phyloP scores from a whole-genome alignment of 1,140 invertebrate species.

The Aricia agestis region DNA sequence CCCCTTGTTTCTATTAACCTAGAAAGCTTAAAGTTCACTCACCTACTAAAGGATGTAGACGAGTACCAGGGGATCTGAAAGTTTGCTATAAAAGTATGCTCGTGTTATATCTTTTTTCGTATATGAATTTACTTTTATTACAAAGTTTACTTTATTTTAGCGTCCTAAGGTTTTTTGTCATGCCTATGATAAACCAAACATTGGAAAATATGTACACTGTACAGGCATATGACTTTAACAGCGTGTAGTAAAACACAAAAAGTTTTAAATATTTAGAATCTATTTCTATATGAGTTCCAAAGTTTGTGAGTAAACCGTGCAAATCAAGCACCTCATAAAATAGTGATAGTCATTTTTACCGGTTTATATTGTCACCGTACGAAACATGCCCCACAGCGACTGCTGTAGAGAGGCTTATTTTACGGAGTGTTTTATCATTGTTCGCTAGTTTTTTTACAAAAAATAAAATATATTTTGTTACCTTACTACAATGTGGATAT shows the following conservation, averaged over 20 bases:
- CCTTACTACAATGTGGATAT: too few relatives aligned
- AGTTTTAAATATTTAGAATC: not conserved
- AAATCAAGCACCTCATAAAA: constrained; percentile 3
- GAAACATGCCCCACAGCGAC: constrained; percentile 1
- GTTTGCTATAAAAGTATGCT: constrained; percentile 16
- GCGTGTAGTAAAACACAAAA: too few relatives aligned
- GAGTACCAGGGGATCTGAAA: constrained; percentile 25
- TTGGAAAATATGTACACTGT: too few relatives aligned
- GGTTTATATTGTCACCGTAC: not conserved
- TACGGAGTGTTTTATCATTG: not conserved
- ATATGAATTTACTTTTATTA: constrained; percentile 7
- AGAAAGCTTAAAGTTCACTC: constrained; percentile 43
- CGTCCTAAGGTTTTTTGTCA: too few relatives aligned
- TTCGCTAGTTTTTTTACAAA: not conserved
- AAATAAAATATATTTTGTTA: too few relatives aligned
- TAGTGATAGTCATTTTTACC: not conserved
- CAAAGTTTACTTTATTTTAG: not conserved
- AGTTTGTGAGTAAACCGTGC: not conserved
- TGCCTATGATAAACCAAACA: too few relatives aligned
- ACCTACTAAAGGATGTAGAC: constrained; percentile 35
- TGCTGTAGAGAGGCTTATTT: not conserved
- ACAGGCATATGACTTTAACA: too few relatives aligned
- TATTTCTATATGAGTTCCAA: not conserved
- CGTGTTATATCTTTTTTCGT: constrained; percentile 15
- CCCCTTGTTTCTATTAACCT: constrained; percentile 44